Evolutionary conservation across 1,140 invertebrate species (phyloP), one percentile per base, ranked within the genome.

Genomic region (Drosophila pectinifera): DNA sequence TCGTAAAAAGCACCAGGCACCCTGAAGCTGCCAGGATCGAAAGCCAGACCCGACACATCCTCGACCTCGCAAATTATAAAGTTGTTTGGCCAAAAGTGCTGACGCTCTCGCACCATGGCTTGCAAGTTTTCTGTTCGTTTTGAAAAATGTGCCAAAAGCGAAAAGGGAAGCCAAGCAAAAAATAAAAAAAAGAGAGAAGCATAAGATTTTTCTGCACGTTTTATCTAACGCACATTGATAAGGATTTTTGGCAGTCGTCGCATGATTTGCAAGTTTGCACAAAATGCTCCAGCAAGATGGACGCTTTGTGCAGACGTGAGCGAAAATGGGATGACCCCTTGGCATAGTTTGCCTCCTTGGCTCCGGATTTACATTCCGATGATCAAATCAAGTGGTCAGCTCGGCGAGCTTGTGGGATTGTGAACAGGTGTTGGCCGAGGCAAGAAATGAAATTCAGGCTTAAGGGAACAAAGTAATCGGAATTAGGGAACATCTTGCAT

Each of bases 251-350:
- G 83, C 79, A 88, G 80, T 82, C 79, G 83, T 54, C 76, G 79
- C 76, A 88, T 88, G 82, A 86, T 86, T 86, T 86, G 82, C 82
- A 86, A 86, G 82, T 86, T 88, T 88, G 82, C 82, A 82, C 83
- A 86, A 86, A 85, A 72, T 58, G 46, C 62, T 61, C 48, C 48
- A 10, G 58, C 55, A 57, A 78, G 46, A 64, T 54, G 73, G 24
- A n/a, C 75, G 58, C 68, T 85, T 85, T 74, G 49, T 86, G 81
- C 82, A 65, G 72, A 85, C 82, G 82, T 86, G 57, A 65, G 48
- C 68, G 54, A 43, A 77, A 62, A 72, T 42, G 54, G 20, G 46
- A 55, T 61, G 46, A 58, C 65, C 67, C 36, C 42, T 76, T 75
- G 70, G 48, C 78, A 69, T 45, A 80, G 57, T 80, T 80, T 39